Evolutionary conservation across 2,888 invertebrate species (phyloP), one percentile per base, ranked within the genome.

Genomic region (Phoronis australis): DNA sequence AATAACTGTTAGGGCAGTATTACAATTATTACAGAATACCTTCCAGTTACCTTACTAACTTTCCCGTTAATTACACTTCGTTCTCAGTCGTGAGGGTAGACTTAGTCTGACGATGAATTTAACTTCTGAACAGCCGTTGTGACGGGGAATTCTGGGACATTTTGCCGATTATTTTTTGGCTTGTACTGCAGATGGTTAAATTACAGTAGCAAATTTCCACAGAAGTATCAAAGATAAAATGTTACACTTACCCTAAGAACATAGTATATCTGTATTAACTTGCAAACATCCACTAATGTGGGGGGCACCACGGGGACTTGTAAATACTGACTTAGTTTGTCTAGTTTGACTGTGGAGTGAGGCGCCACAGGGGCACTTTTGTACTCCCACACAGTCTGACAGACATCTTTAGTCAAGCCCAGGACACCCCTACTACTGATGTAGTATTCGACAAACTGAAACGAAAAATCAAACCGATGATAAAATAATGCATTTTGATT

Each of bases 221-320:
- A n/a, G n/a, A n/a, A n/a, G n/a, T n/a, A n/a, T n/a, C n/a, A n/a
- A n/a, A n/a, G n/a, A n/a, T n/a, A n/a, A n/a, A n/a, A n/a, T n/a
- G n/a, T n/a, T 18, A 39, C 35, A 63, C 73, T 73, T 73, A 87
- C 87, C 77, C 85, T 84, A 45, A 88, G 79, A 44, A 85, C 81
- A 71, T 88, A 88, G 72, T 85, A 85, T 59, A 88, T 84, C 75
- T 85, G 84, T 44, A 85, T 79, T 39, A 87, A 79, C 56, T 85
- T 81, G 74, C 87, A 87, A 45, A 86, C 83, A 31, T 86, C 85
- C 38, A 85, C 79, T 43, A 86, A 75, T 5, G 73, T 73, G 0
- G 87, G 87, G 40, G 88, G 88, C 80, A 87, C 84, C 42, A 85
- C 82, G 21, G 87, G 87, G 53, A 88, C 81, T 48, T 85, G 83